Base-by-base conservation (phyloP, 2,797 vertebrate genomes). In the Microhierax caerulescens region DNA sequence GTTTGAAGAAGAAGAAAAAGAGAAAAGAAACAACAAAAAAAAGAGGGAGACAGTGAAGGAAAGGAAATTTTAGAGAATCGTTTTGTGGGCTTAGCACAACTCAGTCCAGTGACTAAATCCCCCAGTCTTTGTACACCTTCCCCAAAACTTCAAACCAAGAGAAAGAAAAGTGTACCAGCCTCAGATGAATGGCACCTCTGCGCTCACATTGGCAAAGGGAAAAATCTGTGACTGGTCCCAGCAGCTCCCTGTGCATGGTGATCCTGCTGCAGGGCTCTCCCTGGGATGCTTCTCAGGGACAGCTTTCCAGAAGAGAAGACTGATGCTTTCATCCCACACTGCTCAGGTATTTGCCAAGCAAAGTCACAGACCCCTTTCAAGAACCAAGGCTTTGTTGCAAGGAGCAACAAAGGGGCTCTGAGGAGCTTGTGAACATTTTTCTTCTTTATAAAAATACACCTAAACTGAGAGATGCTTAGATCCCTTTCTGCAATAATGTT, bases 61-160 rank as follows among this genome's bases (percentile, higher is more conserved):
- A 57, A 85, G 32, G 3, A 79, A 63, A 82, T 59, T 98, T 99
- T 98, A 98, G 98, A 98, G 97, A 81, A 84, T 93, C 90, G 95
- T 97, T 98, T 97, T 97, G 75, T 97, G 97, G 96, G 98, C 97
- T 98, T 95, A 98, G 97, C 23, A 95, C 97, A 98, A 98, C 97
- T 69, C 54, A 67, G 65, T 7, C 16, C 97, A 97, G 96, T 98
- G 95, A 97, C 95, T 97, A 95, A 97, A 97, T 93, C 92, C 77
- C 79, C 95, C 96, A 98, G 97, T 93, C 92, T 98, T 97, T 97
- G 97, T 41, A 96, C 84, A 69, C 79, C 91, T 74, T 37, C 36
- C 64, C 34, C 15, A 72, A 63, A 70, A 82, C 15, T 16, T 80
- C 34, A 72, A 76, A 77, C 43, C 12, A 30, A 80, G 45, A 63